These are phyloP conservation scores for Cliona cf. orientalis DNA, from an alignment of 37 sponge, comb jelly and placozoan species.

Conservation along the genomic window DNA sequence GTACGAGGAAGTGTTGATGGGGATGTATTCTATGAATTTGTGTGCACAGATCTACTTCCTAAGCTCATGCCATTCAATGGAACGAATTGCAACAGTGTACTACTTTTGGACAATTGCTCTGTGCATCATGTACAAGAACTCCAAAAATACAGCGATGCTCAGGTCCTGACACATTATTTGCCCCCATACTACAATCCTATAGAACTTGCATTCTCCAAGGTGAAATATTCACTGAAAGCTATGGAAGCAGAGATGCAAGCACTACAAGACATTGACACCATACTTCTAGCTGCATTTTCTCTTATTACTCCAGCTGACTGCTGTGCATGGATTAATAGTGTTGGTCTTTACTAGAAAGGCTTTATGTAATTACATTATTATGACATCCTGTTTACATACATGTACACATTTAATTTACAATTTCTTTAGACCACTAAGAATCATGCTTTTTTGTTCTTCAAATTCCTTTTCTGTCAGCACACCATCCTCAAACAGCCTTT, in stretches of 20 bases:
- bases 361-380: not conserved
- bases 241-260: not conserved
- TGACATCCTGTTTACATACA: no score
- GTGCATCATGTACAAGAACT: slow-evolving; percentile 17
- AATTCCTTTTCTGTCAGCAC: not conserved
- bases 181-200: slow-evolving; percentile 12
- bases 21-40: not conserved
- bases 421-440: not conserved
- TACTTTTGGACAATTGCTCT: slow-evolving; percentile 20
- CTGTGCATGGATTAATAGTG: not conserved
- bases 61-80: slow-evolving; percentile 25
- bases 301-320: slow-evolving; percentile 8
- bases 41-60: not conserved
- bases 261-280: not conserved
- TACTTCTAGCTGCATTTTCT: not conserved
- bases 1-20: slow-evolving; percentile 10
- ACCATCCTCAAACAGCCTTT: slow-evolving; percentile 1
- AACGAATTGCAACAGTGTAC: not conserved
- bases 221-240: not conserved
- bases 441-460: not conserved
- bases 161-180: not conserved
- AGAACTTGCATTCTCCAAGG: slow-evolving; percentile 1
- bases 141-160: no score
- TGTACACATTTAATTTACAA: no score
- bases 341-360: not conserved